phyloP scores from a whole-genome alignment of 2,113 vertebrate genomes.

The Burhinus bistriatus region DNA sequence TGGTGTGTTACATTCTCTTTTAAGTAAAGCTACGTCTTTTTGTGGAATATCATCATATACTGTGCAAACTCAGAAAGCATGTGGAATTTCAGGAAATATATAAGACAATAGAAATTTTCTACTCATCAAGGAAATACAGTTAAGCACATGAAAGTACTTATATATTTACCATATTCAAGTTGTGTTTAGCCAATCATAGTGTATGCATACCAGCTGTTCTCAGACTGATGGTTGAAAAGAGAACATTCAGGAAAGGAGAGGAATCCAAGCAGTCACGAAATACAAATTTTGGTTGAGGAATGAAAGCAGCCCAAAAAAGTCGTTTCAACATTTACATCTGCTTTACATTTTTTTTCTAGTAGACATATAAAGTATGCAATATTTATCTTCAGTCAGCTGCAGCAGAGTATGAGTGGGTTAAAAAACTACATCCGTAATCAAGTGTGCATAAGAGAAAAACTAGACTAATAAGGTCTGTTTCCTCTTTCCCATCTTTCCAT shows the following conservation, averaged over 20 bases:
- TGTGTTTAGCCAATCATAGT: neutral
- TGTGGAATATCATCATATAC: neutral
- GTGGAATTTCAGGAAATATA: neutral
- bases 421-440: neutral
- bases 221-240: neutral
- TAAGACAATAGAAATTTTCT: neutral
- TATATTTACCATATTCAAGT: neutral
- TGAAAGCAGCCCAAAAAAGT: neutral
- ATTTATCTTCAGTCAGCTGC: neutral
- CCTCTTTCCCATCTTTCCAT: neutral
- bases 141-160: neutral
- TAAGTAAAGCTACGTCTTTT: neutral
- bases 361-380: neutral
- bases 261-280: neutral
- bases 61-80: neutral
- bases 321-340: neutral
- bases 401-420: neutral
- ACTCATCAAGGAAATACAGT: neutral
- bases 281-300: neutral
- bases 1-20: neutral
- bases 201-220: neutral
- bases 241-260: neutral
- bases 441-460: neutral
- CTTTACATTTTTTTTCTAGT: neutral
- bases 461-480: neutral